These are phyloP conservation scores for Gortyna flavago DNA, from an alignment of 2,888 invertebrate genomes.

Conservation along the genomic window DNA sequence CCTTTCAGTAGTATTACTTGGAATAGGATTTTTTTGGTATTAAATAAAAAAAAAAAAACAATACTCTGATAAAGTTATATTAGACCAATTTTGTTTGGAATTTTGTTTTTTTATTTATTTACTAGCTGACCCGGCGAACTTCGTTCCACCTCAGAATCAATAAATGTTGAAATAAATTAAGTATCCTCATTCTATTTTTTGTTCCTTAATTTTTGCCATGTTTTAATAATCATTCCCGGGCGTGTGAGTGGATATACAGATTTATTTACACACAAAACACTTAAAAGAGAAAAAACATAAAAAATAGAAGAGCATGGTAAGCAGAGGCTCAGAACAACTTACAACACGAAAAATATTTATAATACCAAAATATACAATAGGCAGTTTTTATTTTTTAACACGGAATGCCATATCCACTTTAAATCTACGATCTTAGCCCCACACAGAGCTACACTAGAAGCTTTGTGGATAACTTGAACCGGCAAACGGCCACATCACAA, in stretches of 20 bases:
- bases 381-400: background rate
- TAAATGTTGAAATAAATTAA: no score
- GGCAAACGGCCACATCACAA: conserved; percentile 19
- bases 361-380: background rate
- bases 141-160: no score
- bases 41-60: background rate
- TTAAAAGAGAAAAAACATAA: background rate
- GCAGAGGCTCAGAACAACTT: background rate
- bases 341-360: background rate
- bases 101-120: background rate
- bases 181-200: no score
- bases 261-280: background rate
- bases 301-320: background rate
- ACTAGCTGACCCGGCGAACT: no score
- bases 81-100: background rate
- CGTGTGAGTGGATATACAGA: no score
- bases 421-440: background rate
- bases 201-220: no score
- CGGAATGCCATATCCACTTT: conserved; percentile 4
- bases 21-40: background rate
- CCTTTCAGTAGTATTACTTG: background rate
- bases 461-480: conserved; percentile 36
- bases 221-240: no score
- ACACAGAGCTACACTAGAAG: conserved; percentile 18
- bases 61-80: background rate